phyloP scores from a whole-genome alignment of 1,140 invertebrate genomes.

The Brachionus sp. region DNA sequence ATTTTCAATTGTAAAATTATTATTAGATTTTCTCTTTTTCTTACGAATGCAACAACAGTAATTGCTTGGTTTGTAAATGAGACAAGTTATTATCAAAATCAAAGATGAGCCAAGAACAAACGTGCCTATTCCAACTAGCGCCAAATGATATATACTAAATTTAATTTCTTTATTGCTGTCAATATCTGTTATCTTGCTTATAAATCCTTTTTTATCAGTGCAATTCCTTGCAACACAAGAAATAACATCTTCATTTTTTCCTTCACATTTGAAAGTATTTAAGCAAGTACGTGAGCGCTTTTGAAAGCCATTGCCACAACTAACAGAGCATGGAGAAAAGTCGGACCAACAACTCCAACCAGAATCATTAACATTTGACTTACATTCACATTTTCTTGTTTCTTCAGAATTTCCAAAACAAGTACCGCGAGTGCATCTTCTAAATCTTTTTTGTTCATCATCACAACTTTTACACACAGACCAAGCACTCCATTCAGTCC shows the following conservation, averaged over 20 bases:
- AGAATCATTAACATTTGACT: neutral
- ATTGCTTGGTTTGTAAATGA: neutral
- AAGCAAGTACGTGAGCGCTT: neutral
- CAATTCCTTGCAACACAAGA: neutral
- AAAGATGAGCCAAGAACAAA: neutral
- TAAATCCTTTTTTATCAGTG: neutral
- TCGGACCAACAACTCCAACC: conserved; percentile 40
- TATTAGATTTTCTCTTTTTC: neutral
- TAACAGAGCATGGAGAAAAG: neutral
- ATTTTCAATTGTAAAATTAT: neutral
- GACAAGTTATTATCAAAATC: neutral
- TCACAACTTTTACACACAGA: neutral
- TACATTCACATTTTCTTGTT: neutral
- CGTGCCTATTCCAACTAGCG: neutral
- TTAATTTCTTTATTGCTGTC: neutral
- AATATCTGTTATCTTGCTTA: neutral
- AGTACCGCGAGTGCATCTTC: neutral
- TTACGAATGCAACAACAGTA: neutral
- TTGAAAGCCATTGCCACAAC: neutral
- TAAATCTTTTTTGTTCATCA: neutral
- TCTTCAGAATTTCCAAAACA: conserved; percentile 15
- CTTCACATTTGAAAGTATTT: neutral
- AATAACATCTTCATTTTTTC: neutral
- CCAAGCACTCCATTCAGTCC: conserved; percentile 20
- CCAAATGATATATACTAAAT: conserved; percentile 5